Evolutionary conservation across 2,797 vertebrate genomes (phyloP), one percentile per base, ranked within the genome.

Genomic region (Oryzias dopingdopingensis): DNA sequence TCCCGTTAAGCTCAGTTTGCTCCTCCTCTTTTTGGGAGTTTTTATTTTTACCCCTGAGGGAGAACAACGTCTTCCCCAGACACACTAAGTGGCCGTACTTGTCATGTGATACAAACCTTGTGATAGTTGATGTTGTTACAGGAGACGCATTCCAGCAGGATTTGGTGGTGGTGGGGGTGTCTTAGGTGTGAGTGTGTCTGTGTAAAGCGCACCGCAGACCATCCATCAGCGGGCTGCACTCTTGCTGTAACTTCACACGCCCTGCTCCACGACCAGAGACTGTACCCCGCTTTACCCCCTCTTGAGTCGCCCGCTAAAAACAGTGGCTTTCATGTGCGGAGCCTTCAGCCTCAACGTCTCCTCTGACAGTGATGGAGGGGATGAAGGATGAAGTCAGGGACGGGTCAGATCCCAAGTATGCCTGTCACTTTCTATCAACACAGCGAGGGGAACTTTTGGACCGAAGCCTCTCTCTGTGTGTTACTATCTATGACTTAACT

Each of bases 111-210:
- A 67, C 42, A 41, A 66, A 52, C 69, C 81, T 79, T 86, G 86
- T 88, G 81, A 88, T 70, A 60, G 68, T 67, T 88, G 67, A 89
- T 82, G 80, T 80, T 82, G 81, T 89, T 89, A 85, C 32, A 79
- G 72, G 74, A 89, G 80, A 83, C 52, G 77, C 80, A 88, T 84
- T 89, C 83, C 85, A 52, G 67, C 50, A 55, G 59, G 70, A 73
- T 77, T 86, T 79, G 56, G 56, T 71, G 70, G 56, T 6, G 26
- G 24, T 6, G 63, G 67, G 68, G 63, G 67, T 59, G 68, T 76
- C 70, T 70, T 71, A 74, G 74, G 77, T 86, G 78, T 80, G 62
- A 52, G 72, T 61, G 46, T 65, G 48, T 65, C 22, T 43, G 56
- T 57, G 42, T 47, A 74, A 84, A 77, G 64, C 59, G 60, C 61